Conservation (phyloP, 2,888 invertebrate genomes). For the Athalia circularis region DNA sequence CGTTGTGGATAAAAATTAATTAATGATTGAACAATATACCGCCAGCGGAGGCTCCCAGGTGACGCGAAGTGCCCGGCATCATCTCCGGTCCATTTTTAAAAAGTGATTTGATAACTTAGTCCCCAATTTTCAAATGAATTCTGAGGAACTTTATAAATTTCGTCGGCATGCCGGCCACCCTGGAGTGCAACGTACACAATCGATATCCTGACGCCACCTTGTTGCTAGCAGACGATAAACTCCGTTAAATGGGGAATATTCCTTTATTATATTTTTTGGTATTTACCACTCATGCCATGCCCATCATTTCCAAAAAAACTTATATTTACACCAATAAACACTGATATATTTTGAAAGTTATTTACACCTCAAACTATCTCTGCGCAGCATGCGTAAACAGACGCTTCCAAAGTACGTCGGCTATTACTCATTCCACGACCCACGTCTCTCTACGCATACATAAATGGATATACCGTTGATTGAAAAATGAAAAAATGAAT, state of each 20-base stretch:
- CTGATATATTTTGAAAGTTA: too few relatives aligned
- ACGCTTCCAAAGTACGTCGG: neutral
- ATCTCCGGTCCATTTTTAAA: constrained; percentile 68
- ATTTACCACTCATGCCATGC: too few relatives aligned
- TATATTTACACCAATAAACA: too few relatives aligned
- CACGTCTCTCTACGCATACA: neutral
- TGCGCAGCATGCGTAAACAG: constrained; percentile 15
- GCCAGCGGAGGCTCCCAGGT: constrained; percentile 68
- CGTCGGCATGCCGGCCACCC: constrained; percentile 69
- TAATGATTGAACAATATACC: constrained; percentile 59
- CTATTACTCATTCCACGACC: neutral
- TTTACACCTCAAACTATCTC: neutral
- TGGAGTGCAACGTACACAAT: constrained; percentile 51
- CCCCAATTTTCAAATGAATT: constrained; percentile 57
- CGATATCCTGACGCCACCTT: constrained; percentile 58
- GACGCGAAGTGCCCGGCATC: constrained; percentile 70
- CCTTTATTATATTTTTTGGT: neutral
- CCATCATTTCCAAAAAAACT: too few relatives aligned
- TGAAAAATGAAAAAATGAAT: neutral
- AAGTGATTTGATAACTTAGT: constrained; percentile 50
- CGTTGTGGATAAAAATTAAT: neutral
- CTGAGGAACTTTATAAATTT: constrained; percentile 67
- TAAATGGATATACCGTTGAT: neutral
- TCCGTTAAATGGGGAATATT: neutral
- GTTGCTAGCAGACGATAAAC: constrained; percentile 46